A percentile compares a stretch with the other conserved stretches of the same genome.
phyloP scores from a whole-genome alignment of 1,140 invertebrate genomes.

The Reticulitermes speratus region DNA sequence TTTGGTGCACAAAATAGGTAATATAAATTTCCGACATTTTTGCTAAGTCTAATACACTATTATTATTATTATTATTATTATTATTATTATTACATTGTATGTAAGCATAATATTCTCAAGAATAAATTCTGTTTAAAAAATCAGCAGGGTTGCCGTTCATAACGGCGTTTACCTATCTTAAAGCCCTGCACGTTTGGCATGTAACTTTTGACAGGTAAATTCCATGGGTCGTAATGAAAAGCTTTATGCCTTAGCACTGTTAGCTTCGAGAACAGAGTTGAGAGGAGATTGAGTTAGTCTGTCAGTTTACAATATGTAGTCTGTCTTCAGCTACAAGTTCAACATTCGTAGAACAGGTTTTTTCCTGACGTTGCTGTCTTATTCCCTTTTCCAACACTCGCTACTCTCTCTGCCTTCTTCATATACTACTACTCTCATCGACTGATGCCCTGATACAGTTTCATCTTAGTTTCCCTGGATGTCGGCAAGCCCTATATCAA shows the following conservation, averaged over 20 bases:
- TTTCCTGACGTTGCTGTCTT: background rate
- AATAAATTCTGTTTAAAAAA: background rate
- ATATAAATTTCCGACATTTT: too few relatives aligned
- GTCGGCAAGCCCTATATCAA: too few relatives aligned
- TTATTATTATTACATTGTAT: too few relatives aligned
- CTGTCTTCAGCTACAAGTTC: background rate
- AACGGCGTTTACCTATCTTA: background rate
- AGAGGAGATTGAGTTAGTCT: background rate
- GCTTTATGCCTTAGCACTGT: background rate
- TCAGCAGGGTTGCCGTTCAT: background rate
- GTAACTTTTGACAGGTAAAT: background rate
- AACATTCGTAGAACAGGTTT: slow-evolving; percentile 1
- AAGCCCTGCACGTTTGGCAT: background rate
- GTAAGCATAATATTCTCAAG: too few relatives aligned
- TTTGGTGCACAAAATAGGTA: too few relatives aligned
- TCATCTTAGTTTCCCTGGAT: too few relatives aligned
- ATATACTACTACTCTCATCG: too few relatives aligned
- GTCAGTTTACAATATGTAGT: background rate
- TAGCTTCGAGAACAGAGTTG: background rate
- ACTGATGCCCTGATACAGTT: too few relatives aligned
- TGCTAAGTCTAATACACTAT: too few relatives aligned
- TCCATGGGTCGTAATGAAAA: background rate
- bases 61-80: too few relatives aligned
- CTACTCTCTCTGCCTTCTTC: background rate
- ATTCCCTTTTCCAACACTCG: background rate